Evolutionary conservation across 2,797 vertebrate genomes (phyloP).

Genomic region (Girardinus metallicus): DNA sequence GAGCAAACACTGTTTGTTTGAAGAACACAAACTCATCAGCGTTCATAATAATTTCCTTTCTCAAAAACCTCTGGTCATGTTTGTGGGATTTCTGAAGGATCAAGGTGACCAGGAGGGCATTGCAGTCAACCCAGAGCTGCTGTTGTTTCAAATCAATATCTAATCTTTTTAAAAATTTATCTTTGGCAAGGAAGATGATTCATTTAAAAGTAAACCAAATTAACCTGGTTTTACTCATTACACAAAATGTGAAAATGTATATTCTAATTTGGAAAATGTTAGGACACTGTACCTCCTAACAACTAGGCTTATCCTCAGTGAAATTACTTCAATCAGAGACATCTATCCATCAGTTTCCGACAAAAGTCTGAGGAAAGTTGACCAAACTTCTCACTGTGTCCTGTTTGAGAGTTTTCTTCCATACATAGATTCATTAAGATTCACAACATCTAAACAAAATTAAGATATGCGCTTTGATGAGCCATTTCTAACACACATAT

Average conservation of each 20-base stretch:
- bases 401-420: neutral
- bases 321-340: neutral
- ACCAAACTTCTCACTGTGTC: neutral
- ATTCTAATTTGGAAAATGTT: neutral
- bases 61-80: neutral
- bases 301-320: neutral
- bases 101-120: neutral
- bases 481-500: neutral
- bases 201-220: neutral
- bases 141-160: neutral
- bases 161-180: neutral
- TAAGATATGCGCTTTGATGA: neutral
- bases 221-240: neutral
- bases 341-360: neutral
- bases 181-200: neutral
- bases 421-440: neutral
- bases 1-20: slow-evolving; percentile 29
- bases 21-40: slow-evolving; percentile 22
- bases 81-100: neutral
- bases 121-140: neutral
- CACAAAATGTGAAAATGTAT: neutral
- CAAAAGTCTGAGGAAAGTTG: neutral
- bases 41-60: neutral
- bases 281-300: neutral
- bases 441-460: neutral